Evolutionary conservation across 1,140 invertebrate species (phyloP).

Genomic region (Camponotus floridanus): DNA sequence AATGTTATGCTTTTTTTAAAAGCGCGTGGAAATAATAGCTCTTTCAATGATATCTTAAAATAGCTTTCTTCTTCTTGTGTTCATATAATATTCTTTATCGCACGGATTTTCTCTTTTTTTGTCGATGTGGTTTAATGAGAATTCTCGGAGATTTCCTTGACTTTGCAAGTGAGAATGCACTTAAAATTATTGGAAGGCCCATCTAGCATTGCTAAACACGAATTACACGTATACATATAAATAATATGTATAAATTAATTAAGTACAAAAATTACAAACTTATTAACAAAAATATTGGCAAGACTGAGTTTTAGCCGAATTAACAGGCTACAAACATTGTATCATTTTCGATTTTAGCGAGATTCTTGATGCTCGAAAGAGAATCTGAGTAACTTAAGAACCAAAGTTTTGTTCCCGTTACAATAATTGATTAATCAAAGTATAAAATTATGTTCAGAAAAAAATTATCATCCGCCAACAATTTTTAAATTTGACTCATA

Average conservation of each 20-base stretch:
- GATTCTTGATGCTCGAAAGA: constrained; percentile 13
- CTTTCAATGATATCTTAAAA: constrained; percentile 36
- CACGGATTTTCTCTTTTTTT: constrained; percentile 5
- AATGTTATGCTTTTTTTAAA: constrained; percentile 39
- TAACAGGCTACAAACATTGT: constrained; percentile 35
- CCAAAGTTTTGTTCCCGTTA: constrained; percentile 23
- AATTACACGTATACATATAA: constrained; percentile 82
- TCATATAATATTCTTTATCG: constrained; percentile 43
- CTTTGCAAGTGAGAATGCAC: constrained; percentile 73
- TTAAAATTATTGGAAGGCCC: constrained; percentile 83
- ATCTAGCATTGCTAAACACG: constrained; percentile 79
- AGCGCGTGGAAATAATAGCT: constrained; percentile 48
- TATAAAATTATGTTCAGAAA: background rate
- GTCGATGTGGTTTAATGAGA: constrained; percentile 16
- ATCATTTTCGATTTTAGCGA: constrained; percentile 1
- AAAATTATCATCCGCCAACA: background rate
- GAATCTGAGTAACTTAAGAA: constrained; percentile 34
- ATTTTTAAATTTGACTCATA: background rate
- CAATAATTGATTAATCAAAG: constrained; percentile 8
- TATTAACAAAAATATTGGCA: constrained; percentile 86
- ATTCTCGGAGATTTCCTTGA: constrained; percentile 42
- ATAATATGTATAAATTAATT: constrained; percentile 85
- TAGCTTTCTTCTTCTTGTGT: constrained; percentile 35
- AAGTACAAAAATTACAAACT: constrained; percentile 87
- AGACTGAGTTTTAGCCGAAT: constrained; percentile 78